These are phyloP conservation scores for Bibio marci DNA, from an alignment of 2,888 invertebrate species.

Conservation along the genomic window DNA sequence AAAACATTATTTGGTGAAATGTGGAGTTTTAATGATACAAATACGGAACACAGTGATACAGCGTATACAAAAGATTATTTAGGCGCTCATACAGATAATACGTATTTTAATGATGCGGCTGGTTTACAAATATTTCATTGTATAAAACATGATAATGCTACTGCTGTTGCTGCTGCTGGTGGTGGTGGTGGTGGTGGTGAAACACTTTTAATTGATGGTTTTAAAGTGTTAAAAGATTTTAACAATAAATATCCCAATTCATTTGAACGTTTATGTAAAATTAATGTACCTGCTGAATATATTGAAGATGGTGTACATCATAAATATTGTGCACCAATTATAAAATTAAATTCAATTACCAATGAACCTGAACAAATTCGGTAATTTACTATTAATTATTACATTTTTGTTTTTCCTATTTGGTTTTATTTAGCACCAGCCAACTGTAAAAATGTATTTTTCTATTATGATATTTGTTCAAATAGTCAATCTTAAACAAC, in stretches of 20 bases:
- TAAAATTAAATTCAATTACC: conserved; percentile 35
- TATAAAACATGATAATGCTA: conserved; percentile 24
- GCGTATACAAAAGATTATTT: conserved; percentile 52
- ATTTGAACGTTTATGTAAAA: conserved; percentile 38
- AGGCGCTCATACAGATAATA: conserved; percentile 59
- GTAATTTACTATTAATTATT: conserved; percentile 11
- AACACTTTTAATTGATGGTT: conserved; percentile 57
- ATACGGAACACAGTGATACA: conserved; percentile 45
- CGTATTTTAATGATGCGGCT: conserved; percentile 57
- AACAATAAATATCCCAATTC: conserved; percentile 34
- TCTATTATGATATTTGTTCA: too few relatives aligned
- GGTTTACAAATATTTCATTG: conserved; percentile 49
- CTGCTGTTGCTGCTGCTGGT: too few relatives aligned
- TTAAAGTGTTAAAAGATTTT: conserved; percentile 42
- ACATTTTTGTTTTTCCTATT: too few relatives aligned
- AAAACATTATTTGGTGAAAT: conserved; percentile 57
- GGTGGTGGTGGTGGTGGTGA: conserved; percentile 53
- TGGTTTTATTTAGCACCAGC: too few relatives aligned
- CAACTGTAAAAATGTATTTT: too few relatives aligned
- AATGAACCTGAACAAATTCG: conserved; percentile 43
- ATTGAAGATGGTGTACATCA: conserved; percentile 43
- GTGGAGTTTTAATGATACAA: conserved; percentile 42
- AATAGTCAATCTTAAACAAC: background rate
- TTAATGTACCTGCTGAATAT: conserved; percentile 44
- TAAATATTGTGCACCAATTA: conserved; percentile 37